phyloP scores from a whole-genome alignment of 2,888 invertebrate genomes.

The Harpalus rubripes region DNA sequence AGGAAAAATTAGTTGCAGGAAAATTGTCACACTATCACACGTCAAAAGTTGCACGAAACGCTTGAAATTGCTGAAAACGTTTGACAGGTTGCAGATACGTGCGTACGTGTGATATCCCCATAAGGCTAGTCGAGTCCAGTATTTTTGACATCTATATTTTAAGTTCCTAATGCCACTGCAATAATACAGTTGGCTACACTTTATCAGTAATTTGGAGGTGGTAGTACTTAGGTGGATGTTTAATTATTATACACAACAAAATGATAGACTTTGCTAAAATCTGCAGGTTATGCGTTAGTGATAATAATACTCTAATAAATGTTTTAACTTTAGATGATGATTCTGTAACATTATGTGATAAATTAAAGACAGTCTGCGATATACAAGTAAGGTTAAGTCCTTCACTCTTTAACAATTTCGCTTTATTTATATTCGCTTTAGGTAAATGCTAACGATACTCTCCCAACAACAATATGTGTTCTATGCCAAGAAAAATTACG shows the following conservation, averaged over 20 bases:
- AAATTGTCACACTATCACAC: no score
- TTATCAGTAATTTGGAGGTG: neutral
- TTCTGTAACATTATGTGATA: conserved; percentile 53
- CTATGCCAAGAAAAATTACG: conserved; percentile 55
- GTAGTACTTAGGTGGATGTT: neutral
- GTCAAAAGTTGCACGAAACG: no score
- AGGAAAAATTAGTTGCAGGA: no score
- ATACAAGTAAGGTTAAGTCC: conserved; percentile 58
- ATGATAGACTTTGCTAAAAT: conserved; percentile 61
- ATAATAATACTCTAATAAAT: conserved; percentile 55
- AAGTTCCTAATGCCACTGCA: no score
- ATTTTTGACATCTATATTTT: no score
- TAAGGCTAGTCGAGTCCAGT: no score
- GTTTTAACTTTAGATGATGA: conserved; percentile 56
- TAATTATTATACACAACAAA: neutral
- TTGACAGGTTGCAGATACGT: no score
- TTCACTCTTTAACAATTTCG: conserved; percentile 3
- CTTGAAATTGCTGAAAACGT: no score
- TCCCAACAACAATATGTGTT: conserved; percentile 56
- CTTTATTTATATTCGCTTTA: conserved; percentile 5
- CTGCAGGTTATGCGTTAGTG: conserved; percentile 56
- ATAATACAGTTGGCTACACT: neutral
- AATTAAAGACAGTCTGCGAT: conserved; percentile 59
- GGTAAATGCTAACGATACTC: conserved; percentile 46
- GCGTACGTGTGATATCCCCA: no score